These are phyloP conservation scores for Hybos culiciformis DNA, from an alignment of 2,888 invertebrate species.

Conservation along the genomic window DNA sequence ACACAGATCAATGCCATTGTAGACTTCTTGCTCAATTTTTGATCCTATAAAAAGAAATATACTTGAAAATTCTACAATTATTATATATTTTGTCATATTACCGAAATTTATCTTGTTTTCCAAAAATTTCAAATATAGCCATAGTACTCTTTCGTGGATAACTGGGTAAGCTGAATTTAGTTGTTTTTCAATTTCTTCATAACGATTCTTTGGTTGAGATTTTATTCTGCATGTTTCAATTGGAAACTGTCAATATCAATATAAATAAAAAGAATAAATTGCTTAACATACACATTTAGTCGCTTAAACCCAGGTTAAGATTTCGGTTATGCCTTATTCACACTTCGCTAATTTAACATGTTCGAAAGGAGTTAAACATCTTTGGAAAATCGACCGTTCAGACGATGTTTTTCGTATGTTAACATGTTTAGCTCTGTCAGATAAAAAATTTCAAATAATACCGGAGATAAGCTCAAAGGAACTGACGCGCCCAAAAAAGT, in stretches of 20 bases:
- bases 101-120: conserved; percentile 41
- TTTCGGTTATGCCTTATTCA: too few relatives aligned
- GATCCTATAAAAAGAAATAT: conserved; percentile 20
- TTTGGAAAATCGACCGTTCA: too few relatives aligned
- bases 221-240: conserved; percentile 26
- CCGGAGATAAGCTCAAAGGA: too few relatives aligned
- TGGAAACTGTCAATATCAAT: conserved; percentile 24
- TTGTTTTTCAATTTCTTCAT: conserved; percentile 23
- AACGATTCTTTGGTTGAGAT: conserved; percentile 22
- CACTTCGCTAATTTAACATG: too few relatives aligned
- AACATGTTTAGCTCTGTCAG: too few relatives aligned
- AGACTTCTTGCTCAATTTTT: conserved; percentile 29
- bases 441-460: too few relatives aligned
- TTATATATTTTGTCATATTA: conserved; percentile 7
- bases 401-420: too few relatives aligned
- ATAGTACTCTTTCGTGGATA: conserved; percentile 50
- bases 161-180: conserved; percentile 49
- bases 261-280: conserved; percentile 4
- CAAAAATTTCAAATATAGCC: conserved; percentile 48
- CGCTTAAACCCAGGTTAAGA: too few relatives aligned
- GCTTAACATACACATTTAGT: neutral
- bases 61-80: neutral
- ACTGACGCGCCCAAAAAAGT: too few relatives aligned
- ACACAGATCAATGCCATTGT: conserved; percentile 34
- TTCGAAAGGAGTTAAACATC: too few relatives aligned